A percentile compares a stretch with the other conserved stretches of the same genome.
Evolutionary conservation across 2,797 vertebrate genomes (phyloP).

Genomic region (Australoheros facetus): DNA sequence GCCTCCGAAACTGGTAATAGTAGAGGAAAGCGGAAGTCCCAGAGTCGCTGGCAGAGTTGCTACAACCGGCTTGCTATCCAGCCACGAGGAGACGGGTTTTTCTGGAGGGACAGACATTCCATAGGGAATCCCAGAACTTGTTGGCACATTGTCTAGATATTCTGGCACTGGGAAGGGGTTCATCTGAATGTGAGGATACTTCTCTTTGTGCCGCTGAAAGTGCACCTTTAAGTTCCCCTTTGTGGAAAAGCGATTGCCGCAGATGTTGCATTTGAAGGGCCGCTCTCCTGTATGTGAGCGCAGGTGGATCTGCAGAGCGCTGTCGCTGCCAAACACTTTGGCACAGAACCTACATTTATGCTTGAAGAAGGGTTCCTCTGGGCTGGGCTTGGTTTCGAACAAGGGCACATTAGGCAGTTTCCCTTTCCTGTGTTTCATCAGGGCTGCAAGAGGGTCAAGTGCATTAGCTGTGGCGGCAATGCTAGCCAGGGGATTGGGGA

Average conservation of each 20-base stretch:
- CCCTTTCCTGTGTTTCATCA: conserved; percentile 94
- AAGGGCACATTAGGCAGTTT: conserved; percentile 90
- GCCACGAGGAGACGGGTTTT: conserved; percentile 92
- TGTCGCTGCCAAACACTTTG: conserved; percentile 99
- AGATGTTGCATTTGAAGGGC: conserved; percentile 99
- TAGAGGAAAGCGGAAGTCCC: conserved; percentile 89
- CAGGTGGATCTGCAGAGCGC: conserved; percentile 97
- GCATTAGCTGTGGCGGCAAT: conserved; percentile 93
- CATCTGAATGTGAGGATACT: conserved; percentile 99
- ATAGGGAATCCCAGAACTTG: conserved; percentile 94
- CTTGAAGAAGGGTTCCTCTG: conserved; percentile 97
- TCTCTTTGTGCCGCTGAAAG: conserved; percentile 98
- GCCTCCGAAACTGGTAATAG: conserved; percentile 79
- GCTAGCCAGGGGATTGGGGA: conserved; percentile 95
- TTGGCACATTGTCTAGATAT: conserved; percentile 97
- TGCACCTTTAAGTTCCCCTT: conserved; percentile 99
- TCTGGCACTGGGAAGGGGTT: conserved; percentile 98
- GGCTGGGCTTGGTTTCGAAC: conserved; percentile 91
- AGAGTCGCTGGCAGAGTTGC: conserved; percentile 84
- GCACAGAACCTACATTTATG: conserved; percentile 99
- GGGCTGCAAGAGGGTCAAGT: conserved; percentile 91
- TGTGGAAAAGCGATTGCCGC: conserved; percentile 98
- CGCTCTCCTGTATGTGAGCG: conserved; percentile 98
- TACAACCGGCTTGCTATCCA: conserved; percentile 92
- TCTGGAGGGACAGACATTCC: conserved; percentile 95